Percentiles rank a stretch among this genome's conserved stretches.
Evolutionary conservation across 2,888 invertebrate species (phyloP).

Genomic region (Pandemis cinnamomeana): DNA sequence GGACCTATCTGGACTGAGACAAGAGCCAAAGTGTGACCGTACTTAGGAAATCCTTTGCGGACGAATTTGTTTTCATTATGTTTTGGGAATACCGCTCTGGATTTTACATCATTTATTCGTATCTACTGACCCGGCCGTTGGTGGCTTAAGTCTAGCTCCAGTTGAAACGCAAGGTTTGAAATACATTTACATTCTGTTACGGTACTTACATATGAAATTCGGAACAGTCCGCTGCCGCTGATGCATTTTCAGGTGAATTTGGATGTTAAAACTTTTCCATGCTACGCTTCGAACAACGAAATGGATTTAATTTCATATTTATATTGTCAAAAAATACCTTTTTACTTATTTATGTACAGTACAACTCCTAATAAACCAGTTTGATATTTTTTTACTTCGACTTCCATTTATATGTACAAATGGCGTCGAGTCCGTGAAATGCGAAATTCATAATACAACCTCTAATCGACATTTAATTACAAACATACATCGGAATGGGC

Average conservation of each 20-base stretch:
- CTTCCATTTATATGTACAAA: neutral
- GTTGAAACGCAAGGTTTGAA: neutral
- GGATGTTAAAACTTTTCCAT: neutral
- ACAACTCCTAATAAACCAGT: no score
- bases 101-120: slow-evolving; percentile 3
- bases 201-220: neutral
- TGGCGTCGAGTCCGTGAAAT: slow-evolving; percentile 15
- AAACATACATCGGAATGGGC: slow-evolving; percentile 25
- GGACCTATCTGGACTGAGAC: slow-evolving; percentile 40
- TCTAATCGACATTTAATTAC: slow-evolving; percentile 36
- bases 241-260: neutral
- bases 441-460: slow-evolving; percentile 11
- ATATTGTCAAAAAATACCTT: no score
- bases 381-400: neutral
- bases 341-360: no score
- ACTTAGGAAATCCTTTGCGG: slow-evolving; percentile 37
- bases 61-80: slow-evolving; percentile 34
- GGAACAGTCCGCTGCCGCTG: no score
- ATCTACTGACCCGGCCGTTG: neutral
- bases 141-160: neutral
- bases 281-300: neutral
- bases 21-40: slow-evolving; percentile 34
- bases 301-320: no score
- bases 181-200: neutral
- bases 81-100: slow-evolving; percentile 12